Evolutionary conservation across 1,140 invertebrate genomes (phyloP), one percentile per base, ranked within the genome.

Genomic region (Diabrotica virgifera): DNA sequence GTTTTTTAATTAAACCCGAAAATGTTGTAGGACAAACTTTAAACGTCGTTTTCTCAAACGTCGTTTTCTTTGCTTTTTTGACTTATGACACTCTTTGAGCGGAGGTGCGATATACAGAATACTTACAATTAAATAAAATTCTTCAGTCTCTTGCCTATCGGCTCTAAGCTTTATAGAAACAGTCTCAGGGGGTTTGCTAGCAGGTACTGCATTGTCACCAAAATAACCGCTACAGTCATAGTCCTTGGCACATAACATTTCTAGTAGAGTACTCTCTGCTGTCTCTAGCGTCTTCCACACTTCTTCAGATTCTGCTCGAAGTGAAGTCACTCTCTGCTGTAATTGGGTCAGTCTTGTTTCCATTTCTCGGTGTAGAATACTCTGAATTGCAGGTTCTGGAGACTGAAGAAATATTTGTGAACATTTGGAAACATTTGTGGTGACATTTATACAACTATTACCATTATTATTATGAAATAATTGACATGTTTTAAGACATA

Each of bases 201-300:
- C 80, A 6, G 84, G 78, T 57, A 85, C 69, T 13, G 83, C 80
- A 53, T 82, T 84, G 14, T 89, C 86, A 3, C 89, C 88, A 59
- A 87, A 85, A 77, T 91, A 92, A 69, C 83, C 83, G n/a, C 85
- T 85, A 61, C 87, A 89, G 72, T 93, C 90, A 74, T 90, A 91
- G 79, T 94, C 91, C 74, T 90, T 90, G 11, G 86, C 84, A 5
- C 85, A 90, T 37, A 94, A 85, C 88, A 94, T 92, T 62, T 92
- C 89, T 64, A 95, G 82, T 46, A 97, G 82, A 58, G 92, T 91
- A 53, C 88, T 89, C 80, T 98, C 95, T 10, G 95, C 94, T 0
- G 93, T 95, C 81, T 97, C 94, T 38, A 98, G 81, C 5, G 94
- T 96, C 80, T 97, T 97, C 92, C 95, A 97, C 64, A 94, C 90